Percentiles rank a stretch among this genome's conserved stretches.
Conservation (phyloP, 2,888 invertebrate species). For the Drosophila flavopinicola region DNA sequence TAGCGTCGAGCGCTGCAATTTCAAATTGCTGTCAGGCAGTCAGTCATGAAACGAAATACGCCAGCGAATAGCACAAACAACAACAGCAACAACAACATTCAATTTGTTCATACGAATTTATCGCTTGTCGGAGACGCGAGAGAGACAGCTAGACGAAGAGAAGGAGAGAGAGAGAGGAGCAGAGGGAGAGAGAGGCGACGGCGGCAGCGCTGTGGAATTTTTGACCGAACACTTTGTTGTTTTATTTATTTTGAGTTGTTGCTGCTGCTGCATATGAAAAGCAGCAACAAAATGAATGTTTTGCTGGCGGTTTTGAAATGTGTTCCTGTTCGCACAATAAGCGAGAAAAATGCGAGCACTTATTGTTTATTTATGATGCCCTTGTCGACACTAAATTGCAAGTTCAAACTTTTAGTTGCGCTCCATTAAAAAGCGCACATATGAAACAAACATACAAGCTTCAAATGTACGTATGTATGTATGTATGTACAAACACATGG, state of each 20-base stretch:
- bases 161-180: not conserved
- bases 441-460: not conserved
- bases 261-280: slow-evolving; percentile 17
- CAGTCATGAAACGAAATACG: slow-evolving; percentile 71
- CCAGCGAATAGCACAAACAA: slow-evolving; percentile 34
- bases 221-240: slow-evolving; percentile 33
- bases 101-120: slow-evolving; percentile 73
- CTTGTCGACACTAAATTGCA: slow-evolving; percentile 55
- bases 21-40: slow-evolving; percentile 72
- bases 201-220: slow-evolving; percentile 57
- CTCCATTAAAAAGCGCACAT: slow-evolving; percentile 13
- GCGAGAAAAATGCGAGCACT: slow-evolving; percentile 38
- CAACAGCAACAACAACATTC: slow-evolving; percentile 43
- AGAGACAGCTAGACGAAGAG: not conserved
- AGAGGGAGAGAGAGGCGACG: not conserved
- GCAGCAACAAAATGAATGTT: slow-evolving; percentile 64
- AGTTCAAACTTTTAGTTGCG: slow-evolving; percentile 40
- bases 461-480: not conserved
- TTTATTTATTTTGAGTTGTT: slow-evolving; percentile 5
- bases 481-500: too few relatives aligned
- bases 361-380: slow-evolving; percentile 59
- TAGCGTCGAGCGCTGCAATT: slow-evolving; percentile 61
- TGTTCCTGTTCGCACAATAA: slow-evolving; percentile 45
- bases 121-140: slow-evolving; percentile 51
- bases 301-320: slow-evolving; percentile 47